A percentile compares a stretch with the other conserved stretches of the same genome.
Conservation (phyloP, 1,140 invertebrate genomes). For the Gerris buenoi region DNA sequence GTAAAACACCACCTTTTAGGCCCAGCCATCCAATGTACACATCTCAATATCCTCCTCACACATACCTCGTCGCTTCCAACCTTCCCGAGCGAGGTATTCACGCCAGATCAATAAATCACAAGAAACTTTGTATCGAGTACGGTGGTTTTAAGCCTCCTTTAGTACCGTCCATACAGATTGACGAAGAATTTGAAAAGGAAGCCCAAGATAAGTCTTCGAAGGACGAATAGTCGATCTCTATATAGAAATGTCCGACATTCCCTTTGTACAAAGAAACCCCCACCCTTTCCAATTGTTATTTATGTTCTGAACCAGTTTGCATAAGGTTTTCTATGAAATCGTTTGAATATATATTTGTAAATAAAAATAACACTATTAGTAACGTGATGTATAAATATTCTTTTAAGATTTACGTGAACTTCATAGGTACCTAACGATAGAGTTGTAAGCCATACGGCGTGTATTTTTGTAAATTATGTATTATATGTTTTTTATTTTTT, state of each 20-base stretch:
- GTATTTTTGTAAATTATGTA: not conserved
- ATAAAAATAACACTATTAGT: not conserved
- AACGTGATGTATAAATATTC: not conserved
- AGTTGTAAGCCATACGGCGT: not conserved
- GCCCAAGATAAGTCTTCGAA: slow-evolving; percentile 10
- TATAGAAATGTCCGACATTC: not conserved
- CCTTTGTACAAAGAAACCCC: not conserved
- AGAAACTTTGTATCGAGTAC: slow-evolving; percentile 50
- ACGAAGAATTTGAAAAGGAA: slow-evolving; percentile 34
- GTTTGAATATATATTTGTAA: not conserved
- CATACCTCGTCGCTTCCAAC: slow-evolving; percentile 14
- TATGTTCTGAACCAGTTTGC: not conserved
- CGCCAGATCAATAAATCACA: slow-evolving; percentile 10
- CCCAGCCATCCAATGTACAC: slow-evolving; percentile 19
- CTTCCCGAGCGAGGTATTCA: slow-evolving; percentile 9
- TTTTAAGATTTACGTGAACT: not conserved
- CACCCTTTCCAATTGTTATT: not conserved
- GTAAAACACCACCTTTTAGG: slow-evolving; percentile 15
- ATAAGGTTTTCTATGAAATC: not conserved
- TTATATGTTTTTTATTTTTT: not conserved
- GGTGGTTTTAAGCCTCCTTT: slow-evolving; percentile 59
- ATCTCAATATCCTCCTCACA: slow-evolving; percentile 19
- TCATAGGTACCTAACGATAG: not conserved
- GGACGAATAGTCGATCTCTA: not conserved
- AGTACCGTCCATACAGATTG: slow-evolving; percentile 62